phyloP scores from a whole-genome alignment of 2,888 invertebrate genomes.

The Meta bourneti region DNA sequence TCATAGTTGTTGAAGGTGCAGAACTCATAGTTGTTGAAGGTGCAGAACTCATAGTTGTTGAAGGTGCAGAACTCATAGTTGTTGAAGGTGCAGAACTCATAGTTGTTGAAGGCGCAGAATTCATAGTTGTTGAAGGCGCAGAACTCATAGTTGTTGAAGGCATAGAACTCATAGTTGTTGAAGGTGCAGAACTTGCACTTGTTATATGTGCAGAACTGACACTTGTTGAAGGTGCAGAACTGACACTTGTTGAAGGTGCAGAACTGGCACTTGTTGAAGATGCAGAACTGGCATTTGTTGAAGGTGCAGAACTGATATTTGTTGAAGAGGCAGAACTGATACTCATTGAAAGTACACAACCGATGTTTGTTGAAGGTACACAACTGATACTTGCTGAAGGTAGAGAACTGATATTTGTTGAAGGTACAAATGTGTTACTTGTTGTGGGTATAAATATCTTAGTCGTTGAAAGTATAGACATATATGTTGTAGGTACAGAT shows the following conservation, averaged over 20 bases:
- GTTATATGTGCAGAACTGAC: not conserved
- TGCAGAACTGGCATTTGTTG: not conserved
- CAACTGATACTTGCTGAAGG: not conserved
- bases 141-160: not conserved
- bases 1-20: not conserved
- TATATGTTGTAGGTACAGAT: not conserved
- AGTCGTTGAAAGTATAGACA: not conserved
- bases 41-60: not conserved
- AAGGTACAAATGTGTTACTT: not conserved
- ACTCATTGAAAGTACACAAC: not conserved
- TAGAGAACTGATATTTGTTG: not conserved
- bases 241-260: not conserved
- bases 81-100: not conserved
- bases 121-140: not conserved
- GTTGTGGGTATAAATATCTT: not conserved
- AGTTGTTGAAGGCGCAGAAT: not conserved
- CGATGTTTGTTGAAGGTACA: not conserved
- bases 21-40: not conserved
- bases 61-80: not conserved
- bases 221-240: not conserved
- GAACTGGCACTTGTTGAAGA: not conserved
- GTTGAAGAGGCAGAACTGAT: not conserved
- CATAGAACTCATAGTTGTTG: not conserved
- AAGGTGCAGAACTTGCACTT: not conserved
- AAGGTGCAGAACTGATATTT: not conserved